Evolutionary conservation across 1,140 invertebrate species (phyloP).

Genomic region (Euwallacea fornicatus): DNA sequence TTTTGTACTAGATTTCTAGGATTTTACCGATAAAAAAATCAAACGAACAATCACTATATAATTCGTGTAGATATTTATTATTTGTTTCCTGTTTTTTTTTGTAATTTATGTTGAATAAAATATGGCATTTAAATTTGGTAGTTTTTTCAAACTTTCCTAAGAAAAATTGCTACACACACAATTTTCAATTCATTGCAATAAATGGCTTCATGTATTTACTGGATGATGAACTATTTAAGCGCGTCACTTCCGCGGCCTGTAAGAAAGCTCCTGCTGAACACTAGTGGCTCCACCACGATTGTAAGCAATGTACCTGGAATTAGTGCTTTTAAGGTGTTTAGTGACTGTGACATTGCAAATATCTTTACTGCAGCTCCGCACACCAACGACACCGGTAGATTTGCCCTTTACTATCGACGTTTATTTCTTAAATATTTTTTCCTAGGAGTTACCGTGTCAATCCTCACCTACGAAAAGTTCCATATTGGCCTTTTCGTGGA

Average conservation of each 20-base stretch:
- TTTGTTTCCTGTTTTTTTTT: slow-evolving; percentile 18
- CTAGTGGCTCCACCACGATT: neutral
- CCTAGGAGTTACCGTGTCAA: slow-evolving; percentile 12
- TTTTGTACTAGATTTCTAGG: slow-evolving; percentile 13
- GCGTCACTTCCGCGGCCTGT: neutral
- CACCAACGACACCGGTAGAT: slow-evolving; percentile 14
- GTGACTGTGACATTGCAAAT: neutral
- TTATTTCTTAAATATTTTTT: slow-evolving; percentile 3
- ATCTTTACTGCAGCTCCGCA: neutral
- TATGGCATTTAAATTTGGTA: neutral
- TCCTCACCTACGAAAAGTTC: slow-evolving; percentile 11
- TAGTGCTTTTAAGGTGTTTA: neutral
- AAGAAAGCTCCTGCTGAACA: neutral
- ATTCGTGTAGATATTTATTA: slow-evolving; percentile 23
- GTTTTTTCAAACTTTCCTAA: neutral
- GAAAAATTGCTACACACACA: too few relatives aligned
- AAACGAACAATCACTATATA: slow-evolving; percentile 12
- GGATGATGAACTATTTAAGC: neutral
- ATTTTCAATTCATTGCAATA: too few relatives aligned
- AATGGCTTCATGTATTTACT: slow-evolving; percentile 1
- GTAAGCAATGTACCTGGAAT: neutral
- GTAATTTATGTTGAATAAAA: slow-evolving; percentile 20
- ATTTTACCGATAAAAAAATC: neutral
- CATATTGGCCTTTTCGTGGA: slow-evolving; percentile 8
- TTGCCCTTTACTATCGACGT: neutral